Base-by-base conservation (phyloP, 1,140 invertebrate species). In the Apis florea region DNA sequence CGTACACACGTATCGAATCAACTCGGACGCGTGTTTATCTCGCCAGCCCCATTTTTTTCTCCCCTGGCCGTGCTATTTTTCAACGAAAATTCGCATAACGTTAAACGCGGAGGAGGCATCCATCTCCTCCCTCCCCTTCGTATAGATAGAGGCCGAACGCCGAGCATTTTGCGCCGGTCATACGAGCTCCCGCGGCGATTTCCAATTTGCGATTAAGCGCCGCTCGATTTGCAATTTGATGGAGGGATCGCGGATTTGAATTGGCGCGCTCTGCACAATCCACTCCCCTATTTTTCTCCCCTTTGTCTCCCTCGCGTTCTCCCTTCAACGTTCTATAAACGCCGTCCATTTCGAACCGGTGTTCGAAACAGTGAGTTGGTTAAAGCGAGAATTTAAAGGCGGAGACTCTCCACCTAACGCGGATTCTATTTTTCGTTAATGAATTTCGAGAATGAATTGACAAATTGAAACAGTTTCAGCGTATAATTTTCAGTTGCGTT, bases 161-260 rank as follows among this genome's bases (percentile, higher is more conserved):
- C 59, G 78, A 74, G 63, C 82, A 83, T 87, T 87, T 86, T 73
- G 68, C 72, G 66, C 26, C 68, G 68, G 70, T 74, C 78, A 74
- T 79, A 86, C 72, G 70, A 75, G 71, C 75, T 84, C 77, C 82
- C 85, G 84, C 54, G 66, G 76, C 86, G 83, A 85, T 88, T 88
- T 88, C 78, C 86, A 87, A 88, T 86, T 83, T 88, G 74, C 84
- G 83, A 88, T 88, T 85, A 87, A 85, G 77, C 85, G 82, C 47
- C 77, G 85, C 54, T 67, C 80, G 68, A 88, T 88, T 88, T 88
- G 83, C 87, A 88, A 88, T 87, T 88, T 88, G 83, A 88, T 88
- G 87, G 83, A 85, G 72, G 61, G 66, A 86, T 86, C 85, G 75
- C 76, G 84, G 85, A 86, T 83, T 86, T 56, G 81, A 86, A 86